phyloP scores from a whole-genome alignment of 92 coral and sea anemone genomes.

The Palythoa grandiflora region DNA sequence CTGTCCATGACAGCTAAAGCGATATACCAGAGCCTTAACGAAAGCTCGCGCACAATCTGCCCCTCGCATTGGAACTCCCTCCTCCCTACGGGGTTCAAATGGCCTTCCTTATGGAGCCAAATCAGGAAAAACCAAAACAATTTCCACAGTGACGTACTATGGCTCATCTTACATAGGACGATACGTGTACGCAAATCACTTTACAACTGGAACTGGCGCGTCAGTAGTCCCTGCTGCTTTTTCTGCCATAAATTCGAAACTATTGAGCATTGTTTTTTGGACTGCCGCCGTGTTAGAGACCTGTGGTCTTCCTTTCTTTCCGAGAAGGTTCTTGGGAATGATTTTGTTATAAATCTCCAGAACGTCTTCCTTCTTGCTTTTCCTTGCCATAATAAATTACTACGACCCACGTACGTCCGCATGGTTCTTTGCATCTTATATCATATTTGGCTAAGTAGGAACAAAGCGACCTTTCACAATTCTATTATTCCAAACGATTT shows the following conservation, averaged over 20 bases:
- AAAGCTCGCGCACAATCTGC: too few relatives aligned
- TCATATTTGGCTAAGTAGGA: not conserved
- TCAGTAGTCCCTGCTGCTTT: not conserved
- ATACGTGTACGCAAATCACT: not conserved
- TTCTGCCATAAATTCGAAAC: not conserved
- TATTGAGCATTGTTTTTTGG: constrained; percentile 1
- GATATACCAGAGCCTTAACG: too few relatives aligned
- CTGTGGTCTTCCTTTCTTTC: not conserved
- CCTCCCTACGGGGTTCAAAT: too few relatives aligned
- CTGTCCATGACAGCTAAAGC: too few relatives aligned
- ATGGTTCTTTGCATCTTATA: not conserved
- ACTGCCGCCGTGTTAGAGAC: not conserved
- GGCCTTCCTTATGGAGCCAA: too few relatives aligned
- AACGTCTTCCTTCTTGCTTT: not conserved
- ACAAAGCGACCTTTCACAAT: not conserved
- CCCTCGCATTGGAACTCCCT: too few relatives aligned
- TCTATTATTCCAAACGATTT: not conserved
- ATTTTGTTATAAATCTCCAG: not conserved
- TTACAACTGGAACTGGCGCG: not conserved
- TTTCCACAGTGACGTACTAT: not conserved
- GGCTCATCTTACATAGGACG: not conserved
- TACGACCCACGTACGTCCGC: not conserved
- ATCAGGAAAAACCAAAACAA: not conserved
- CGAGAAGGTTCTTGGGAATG: not conserved
- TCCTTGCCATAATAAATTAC: too few relatives aligned